Evolutionary conservation across 1,140 invertebrate species (phyloP).

Genomic region (Trichonephila inaurata): DNA sequence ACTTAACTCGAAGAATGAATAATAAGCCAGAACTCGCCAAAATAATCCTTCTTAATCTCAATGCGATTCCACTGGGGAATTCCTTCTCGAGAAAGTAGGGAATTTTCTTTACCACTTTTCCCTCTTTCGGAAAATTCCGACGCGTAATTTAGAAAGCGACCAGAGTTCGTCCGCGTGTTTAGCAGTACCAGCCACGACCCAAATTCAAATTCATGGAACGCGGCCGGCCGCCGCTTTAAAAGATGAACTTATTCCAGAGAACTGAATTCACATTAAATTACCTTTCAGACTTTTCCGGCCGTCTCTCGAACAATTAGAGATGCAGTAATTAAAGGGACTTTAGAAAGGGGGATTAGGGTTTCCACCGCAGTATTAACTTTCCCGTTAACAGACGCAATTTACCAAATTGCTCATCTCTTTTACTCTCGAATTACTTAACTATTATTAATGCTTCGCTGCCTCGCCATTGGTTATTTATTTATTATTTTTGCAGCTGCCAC

Average conservation of each 20-base stretch:
- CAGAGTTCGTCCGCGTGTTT: not conserved
- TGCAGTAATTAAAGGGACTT: constrained; percentile 60
- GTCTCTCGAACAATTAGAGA: constrained; percentile 55
- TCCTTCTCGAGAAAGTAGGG: not conserved
- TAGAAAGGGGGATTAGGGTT: constrained; percentile 42
- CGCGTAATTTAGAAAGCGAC: constrained; percentile 1
- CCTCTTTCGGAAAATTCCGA: not conserved
- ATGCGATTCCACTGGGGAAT: not conserved
- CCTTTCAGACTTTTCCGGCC: constrained; percentile 21
- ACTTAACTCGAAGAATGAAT: not conserved
- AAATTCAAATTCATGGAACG: constrained; percentile 29
- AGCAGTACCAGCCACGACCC: not conserved
- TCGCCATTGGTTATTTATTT: constrained; percentile 15
- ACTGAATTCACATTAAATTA: constrained; percentile 42
- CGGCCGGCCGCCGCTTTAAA: not conserved
- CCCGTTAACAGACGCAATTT: constrained; percentile 60
- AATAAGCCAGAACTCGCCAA: not conserved
- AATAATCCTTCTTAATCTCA: constrained; percentile 12
- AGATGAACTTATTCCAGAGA: constrained; percentile 38
- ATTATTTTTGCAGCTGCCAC: not conserved
- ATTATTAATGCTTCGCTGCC: constrained; percentile 39
- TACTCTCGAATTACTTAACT: constrained; percentile 42
- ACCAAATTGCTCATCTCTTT: constrained; percentile 28
- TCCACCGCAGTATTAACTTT: constrained; percentile 47
- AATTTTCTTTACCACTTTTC: not conserved